Evolutionary conservation across 2,113 vertebrate genomes (phyloP), one percentile per base, ranked within the genome.

Genomic region (Gavialis gangeticus): DNA sequence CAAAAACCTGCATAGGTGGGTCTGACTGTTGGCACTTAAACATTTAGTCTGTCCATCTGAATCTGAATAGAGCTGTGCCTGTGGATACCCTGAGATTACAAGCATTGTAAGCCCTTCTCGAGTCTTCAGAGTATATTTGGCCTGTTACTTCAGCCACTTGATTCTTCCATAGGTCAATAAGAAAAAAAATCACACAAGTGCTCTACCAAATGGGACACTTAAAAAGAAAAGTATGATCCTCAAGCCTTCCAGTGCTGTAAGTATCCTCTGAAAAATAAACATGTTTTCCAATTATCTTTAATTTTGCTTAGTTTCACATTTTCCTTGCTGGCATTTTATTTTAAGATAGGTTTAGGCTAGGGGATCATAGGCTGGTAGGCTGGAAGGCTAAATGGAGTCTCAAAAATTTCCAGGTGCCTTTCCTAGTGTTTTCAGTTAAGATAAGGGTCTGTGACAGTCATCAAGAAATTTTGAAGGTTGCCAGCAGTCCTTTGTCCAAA

Each of bases 211-310:
- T 75, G 87, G 90, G 76, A 93, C 81, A 25, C 21, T 89, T 79
- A 97, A 87, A 79, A 95, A 96, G 96, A 97, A 93, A 82, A 97
- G 85, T 54, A 22, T 58, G 64, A 78, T 60, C 24, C 30, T 76
- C 66, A 97, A 95, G 81, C 57, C 46, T 79, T 64, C 37, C 73
- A 85, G 46, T 30, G 85, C 67, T 87, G 75, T 83, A 71, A 97
- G 75, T 78, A 10, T 19, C 13, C 75, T 91, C 75, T 79, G 63
- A 85, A 96, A 82, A 75, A 59, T 75, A 76, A 22, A 13, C 28
- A 54, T 21, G 34, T 69, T 3, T 79, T 73, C 60, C 85, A 22
- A 16, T 75, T 76, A 76, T 54, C 3, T 57, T 73, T 37, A 73
- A 37, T 46, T 58, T 57, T 55, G 55, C 57, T 73, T 79, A 73